Conservation (phyloP, 2,888 invertebrate genomes). For the Drosophila anceps region DNA sequence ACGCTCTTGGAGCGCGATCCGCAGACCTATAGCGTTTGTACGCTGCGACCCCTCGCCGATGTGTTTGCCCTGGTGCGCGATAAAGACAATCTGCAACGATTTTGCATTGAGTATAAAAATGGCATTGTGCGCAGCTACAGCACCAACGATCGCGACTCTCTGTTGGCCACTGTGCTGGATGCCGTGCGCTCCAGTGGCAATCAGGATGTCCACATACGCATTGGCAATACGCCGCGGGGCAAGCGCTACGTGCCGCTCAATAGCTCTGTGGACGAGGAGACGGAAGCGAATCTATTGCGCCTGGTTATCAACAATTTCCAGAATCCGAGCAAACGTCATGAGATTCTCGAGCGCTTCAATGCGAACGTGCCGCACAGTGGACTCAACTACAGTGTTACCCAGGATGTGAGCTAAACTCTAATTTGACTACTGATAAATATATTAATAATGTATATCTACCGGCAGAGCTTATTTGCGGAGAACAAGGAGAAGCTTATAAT, state of each 20-base stretch:
- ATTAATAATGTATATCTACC: slow-evolving; percentile 44
- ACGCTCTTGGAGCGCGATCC: slow-evolving; percentile 98
- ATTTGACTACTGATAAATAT: not conserved
- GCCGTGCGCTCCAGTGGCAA: slow-evolving; percentile 99
- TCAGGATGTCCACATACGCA: slow-evolving; percentile 97
- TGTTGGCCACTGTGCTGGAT: slow-evolving; percentile 97
- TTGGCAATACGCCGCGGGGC: slow-evolving; percentile 93
- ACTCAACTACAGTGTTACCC: slow-evolving; percentile 96
- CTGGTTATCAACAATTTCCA: slow-evolving; percentile 87
- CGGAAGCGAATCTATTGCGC: slow-evolving; percentile 92
- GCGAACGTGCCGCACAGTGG: slow-evolving; percentile 99
- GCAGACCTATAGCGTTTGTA: slow-evolving; percentile 97
- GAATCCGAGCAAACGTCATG: slow-evolving; percentile 87
- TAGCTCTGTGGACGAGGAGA: slow-evolving; percentile 97
- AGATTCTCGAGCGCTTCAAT: slow-evolving; percentile 97
- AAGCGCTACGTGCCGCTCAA: slow-evolving; percentile 95
- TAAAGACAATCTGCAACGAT: slow-evolving; percentile 95
- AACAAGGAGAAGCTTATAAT: slow-evolving; percentile 99
- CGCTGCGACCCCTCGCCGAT: slow-evolving; percentile 92
- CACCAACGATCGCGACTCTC: slow-evolving; percentile 97
- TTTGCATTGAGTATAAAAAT: slow-evolving; percentile 96
- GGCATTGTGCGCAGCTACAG: slow-evolving; percentile 95
- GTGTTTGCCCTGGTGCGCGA: slow-evolving; percentile 96
- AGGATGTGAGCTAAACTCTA: slow-evolving; percentile 91
- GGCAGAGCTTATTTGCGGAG: slow-evolving; percentile 97